Evolutionary conservation across 2,797 vertebrate species (phyloP).

Genomic region (Nasua narica): DNA sequence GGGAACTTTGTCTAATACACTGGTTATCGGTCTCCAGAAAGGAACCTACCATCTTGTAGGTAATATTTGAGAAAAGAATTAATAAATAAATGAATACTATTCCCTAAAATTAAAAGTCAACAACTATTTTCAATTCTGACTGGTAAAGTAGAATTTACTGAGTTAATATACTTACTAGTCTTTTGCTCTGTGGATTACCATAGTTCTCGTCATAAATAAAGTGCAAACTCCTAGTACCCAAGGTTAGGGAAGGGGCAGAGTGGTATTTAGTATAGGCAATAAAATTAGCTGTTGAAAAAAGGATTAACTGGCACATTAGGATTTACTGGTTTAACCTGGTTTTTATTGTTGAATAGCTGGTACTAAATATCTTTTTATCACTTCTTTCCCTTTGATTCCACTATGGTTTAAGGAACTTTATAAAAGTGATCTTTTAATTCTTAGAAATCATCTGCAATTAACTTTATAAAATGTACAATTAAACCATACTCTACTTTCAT

Average conservation of each 20-base stretch:
- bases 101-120: conserved; percentile 19
- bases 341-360: conserved; percentile 46
- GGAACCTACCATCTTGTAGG: neutral
- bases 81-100: neutral
- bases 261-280: conserved; percentile 50
- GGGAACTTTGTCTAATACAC: neutral
- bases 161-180: neutral
- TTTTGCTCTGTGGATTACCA: neutral
- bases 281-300: conserved; percentile 36
- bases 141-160: neutral
- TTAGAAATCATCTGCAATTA: conserved; percentile 62
- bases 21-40: neutral
- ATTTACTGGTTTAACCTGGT: conserved; percentile 21
- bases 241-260: neutral
- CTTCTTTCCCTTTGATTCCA: conserved; percentile 59
- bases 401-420: conserved; percentile 68
- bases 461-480: conserved; percentile 41
- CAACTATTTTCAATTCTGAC: neutral
- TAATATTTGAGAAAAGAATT: neutral
- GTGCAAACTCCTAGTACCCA: neutral
- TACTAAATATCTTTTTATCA: conserved; percentile 54
- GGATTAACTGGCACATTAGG: conserved; percentile 46
- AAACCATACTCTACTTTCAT: conserved; percentile 48
- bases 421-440: conserved; percentile 66
- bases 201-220: neutral